Base-by-base conservation (phyloP, 2,888 invertebrate genomes). In the Caenorhabditis sp. region DNA sequence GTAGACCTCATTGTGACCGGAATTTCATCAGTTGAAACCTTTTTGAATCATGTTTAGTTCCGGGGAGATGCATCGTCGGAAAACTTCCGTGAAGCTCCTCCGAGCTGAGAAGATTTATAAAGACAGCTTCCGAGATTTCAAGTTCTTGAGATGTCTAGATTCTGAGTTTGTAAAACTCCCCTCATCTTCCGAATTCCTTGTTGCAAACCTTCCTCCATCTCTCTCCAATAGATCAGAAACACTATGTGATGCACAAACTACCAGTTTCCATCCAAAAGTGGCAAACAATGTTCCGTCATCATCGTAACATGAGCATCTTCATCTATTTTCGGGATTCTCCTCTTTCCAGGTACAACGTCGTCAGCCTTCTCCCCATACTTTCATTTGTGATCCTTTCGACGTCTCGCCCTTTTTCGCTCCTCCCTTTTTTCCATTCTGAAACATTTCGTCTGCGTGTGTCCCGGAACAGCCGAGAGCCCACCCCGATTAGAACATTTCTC, bases 401-500 rank as follows among this genome's bases (percentile, higher is more conserved):
- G 31, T 31, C 16, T 72, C 49, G 6, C 59, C 31, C n/a, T 19
- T 56, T 69, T 41, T 26, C 0, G 19, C 68, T 41, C 51, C 69
- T 4, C 35, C 54, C 51, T 12, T 24, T 56, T 72, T 38, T 24
- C 24, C n/a, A n/a, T 54, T 59, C 75, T 66, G 75, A 75, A 75
- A 75, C 75, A 75, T 75, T 75, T 68, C 75, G 47, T 59, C 74
- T 75, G 56, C 22, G 66, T 66, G 66, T 75, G 75, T 75, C 68
- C 75, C 75, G 75, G 75, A 75, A 66, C 66, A 66, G 56, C n/a
- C n/a, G n/a, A n/a, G n/a, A n/a, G n/a, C 66, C 58, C 66, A 19
- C 38, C 64, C 38, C 75, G 75, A 75, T 66, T 58, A 66, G 75
- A 75, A 66, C 74, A 64, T 59, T 58, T 59, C 22, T 59, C 56